These are phyloP conservation scores for Heliconius erato DNA, from an alignment of 2,888 invertebrate species.

Conservation along the genomic window DNA sequence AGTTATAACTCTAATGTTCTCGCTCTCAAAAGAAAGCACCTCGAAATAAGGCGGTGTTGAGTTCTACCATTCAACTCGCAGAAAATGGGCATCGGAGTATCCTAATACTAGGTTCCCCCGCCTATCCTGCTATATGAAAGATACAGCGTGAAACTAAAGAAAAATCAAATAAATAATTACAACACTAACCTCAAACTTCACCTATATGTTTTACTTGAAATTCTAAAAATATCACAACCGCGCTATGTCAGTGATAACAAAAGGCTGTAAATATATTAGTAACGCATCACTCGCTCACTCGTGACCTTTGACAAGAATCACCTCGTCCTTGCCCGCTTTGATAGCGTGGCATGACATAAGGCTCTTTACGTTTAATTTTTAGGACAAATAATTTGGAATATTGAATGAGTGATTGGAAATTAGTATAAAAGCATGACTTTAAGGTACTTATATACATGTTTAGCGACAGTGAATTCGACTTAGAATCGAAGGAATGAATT, in stretches of 20 bases:
- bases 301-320: slow-evolving; percentile 5
- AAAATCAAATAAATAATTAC: background rate
- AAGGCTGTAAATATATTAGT: background rate
- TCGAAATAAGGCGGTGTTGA: too few relatives aligned
- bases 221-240: background rate
- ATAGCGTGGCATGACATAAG: background rate
- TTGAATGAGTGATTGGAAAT: background rate
- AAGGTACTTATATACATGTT: too few relatives aligned
- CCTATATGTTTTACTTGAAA: background rate
- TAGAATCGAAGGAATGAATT: background rate
- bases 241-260: background rate
- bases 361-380: background rate
- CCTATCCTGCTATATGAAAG: too few relatives aligned
- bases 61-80: too few relatives aligned
- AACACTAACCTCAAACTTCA: background rate
- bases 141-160: background rate
- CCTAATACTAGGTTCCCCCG: too few relatives aligned
- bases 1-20: too few relatives aligned
- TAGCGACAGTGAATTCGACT: background rate
- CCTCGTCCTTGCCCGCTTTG: slow-evolving; percentile 13
- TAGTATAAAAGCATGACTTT: background rate
- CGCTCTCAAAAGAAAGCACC: too few relatives aligned
- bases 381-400: too few relatives aligned
- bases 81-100: too few relatives aligned
- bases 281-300: slow-evolving; percentile 1